Evolutionary conservation across 2,888 invertebrate species (phyloP).

Genomic region (Ennomos erosarius): DNA sequence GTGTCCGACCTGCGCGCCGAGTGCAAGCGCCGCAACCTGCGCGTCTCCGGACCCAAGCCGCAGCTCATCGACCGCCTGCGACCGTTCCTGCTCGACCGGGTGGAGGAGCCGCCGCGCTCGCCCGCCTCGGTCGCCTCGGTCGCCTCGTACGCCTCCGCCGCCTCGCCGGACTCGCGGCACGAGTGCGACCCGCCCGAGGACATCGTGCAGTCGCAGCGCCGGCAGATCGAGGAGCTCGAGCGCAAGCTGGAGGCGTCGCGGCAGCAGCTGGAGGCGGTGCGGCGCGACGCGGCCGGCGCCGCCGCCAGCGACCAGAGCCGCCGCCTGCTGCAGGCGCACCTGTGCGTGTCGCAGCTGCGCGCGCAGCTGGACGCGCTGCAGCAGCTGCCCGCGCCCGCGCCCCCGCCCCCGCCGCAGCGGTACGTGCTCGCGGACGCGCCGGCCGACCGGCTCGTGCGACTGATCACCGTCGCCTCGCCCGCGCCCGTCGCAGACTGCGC

Average conservation of each 20-base stretch:
- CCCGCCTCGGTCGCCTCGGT: conserved; percentile 68
- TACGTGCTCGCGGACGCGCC: conserved; percentile 67
- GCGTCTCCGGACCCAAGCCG: conserved; percentile 98
- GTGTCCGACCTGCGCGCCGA: conserved; percentile 97
- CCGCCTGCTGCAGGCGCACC: conserved; percentile 87
- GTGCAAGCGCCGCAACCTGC: conserved; percentile 95
- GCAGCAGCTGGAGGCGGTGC: conserved; percentile 89
- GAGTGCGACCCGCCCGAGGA: conserved; percentile 86
- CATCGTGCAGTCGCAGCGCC: conserved; percentile 91
- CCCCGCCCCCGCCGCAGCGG: conserved; percentile 73
- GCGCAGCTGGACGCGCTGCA: conserved; percentile 88
- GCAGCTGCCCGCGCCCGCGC: conserved; percentile 71
- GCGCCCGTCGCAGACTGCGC: conserved; percentile 50
- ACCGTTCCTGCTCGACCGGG: conserved; percentile 86
- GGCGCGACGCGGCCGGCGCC: conserved; percentile 85
- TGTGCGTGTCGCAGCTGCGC: conserved; percentile 81
- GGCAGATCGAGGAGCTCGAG: conserved; percentile 95
- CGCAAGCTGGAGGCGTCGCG: conserved; percentile 92
- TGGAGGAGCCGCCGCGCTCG: conserved; percentile 77
- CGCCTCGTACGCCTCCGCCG: conserved; percentile 60
- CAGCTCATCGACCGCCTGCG: conserved; percentile 96
- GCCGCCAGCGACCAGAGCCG: conserved; percentile 79
- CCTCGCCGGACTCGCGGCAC: conserved; percentile 60
- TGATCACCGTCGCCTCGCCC: conserved; percentile 64
- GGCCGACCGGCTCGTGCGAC: conserved; percentile 60